Base-by-base conservation (phyloP, 1,140 invertebrate species). In the Triops cancriformis region DNA sequence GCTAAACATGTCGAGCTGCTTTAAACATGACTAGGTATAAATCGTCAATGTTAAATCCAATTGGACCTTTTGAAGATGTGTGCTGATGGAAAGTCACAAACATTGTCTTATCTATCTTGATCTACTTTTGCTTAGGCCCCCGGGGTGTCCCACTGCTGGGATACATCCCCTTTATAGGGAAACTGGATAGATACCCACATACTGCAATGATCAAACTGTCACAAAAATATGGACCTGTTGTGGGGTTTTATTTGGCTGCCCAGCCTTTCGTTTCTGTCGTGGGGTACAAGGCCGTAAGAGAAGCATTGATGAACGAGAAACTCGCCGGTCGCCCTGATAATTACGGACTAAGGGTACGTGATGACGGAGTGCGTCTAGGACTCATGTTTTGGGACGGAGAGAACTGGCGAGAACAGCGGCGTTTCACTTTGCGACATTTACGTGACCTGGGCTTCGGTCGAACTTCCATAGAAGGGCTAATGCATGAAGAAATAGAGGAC, bases 281-380 rank as follows among this genome's bases (percentile, higher is more conserved):
- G 42, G 89, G 89, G 0, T 86, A 86, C 76, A 86, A 92, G 77
- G 89, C 87, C 26, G 84, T 92, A 2, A 85, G 87, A 6, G 85
- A 90, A 79, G 87, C 92, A 5, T 87, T 93, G 42, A 84, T 84
- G 0, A 84, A 86, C 23, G 89, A 90, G 64, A 89, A 89, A 4
- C 94, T 89, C 80, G 89, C 91, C 79, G 91, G 89, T 0, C 84
- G 93, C 76, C 93, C 92, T 0, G 88, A 92, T 83, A 90, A 88
- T 77, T 42, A 18, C 14, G 42, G 37, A 43, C 72, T 41, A 42
- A 23, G 42, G 43, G 26, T 78, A 28, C 31, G 73, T 41, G 37
- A 26, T 18, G 43, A 51, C 26, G 73, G 42, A 28, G 43, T 74
- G 27, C 72, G 73, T n/a, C 43, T 41, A 41, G 42, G 72, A 42